Evolutionary conservation across 1,140 invertebrate species (phyloP).

Genomic region (Sinonovacula constricta): DNA sequence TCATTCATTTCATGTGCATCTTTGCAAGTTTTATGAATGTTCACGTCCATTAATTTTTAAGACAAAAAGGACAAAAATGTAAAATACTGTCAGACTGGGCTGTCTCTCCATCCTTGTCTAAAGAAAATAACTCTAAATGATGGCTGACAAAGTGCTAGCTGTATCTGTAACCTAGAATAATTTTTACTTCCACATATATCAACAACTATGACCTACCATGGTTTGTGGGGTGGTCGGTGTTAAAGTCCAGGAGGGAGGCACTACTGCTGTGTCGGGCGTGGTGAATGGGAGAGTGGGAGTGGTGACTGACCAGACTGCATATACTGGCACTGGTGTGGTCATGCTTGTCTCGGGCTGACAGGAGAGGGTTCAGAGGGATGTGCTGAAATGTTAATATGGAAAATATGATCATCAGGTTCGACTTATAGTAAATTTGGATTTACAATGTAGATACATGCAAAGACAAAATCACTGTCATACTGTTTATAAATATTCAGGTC

Average conservation of each 20-base stretch:
- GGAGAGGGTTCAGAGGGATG: conserved; percentile 18
- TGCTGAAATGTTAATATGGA: conserved; percentile 27
- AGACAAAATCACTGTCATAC: neutral
- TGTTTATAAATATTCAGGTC: neutral
- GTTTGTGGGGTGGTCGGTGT: conserved; percentile 21
- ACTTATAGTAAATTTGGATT: neutral
- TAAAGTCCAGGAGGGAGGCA: conserved; percentile 60
- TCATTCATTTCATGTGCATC: no score
- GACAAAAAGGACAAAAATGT: no score
- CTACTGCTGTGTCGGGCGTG: conserved; percentile 66
- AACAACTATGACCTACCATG: no score
- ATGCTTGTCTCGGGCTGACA: conserved; percentile 19
- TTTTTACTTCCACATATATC: no score
- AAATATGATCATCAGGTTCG: no score
- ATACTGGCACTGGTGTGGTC: conserved; percentile 48
- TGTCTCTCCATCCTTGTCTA: no score
- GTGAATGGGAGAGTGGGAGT: conserved; percentile 55
- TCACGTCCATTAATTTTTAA: no score
- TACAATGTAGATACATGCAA: neutral
- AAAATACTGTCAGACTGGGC: no score
- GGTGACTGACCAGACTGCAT: conserved; percentile 59
- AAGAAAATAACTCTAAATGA: no score
- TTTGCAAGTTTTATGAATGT: no score
- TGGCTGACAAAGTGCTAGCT: no score
- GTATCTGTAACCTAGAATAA: no score